A percentile compares a stretch with the other conserved stretches of the same genome.
Conservation (phyloP, 1,140 invertebrate genomes). For the Drosophila pallidifrons region DNA sequence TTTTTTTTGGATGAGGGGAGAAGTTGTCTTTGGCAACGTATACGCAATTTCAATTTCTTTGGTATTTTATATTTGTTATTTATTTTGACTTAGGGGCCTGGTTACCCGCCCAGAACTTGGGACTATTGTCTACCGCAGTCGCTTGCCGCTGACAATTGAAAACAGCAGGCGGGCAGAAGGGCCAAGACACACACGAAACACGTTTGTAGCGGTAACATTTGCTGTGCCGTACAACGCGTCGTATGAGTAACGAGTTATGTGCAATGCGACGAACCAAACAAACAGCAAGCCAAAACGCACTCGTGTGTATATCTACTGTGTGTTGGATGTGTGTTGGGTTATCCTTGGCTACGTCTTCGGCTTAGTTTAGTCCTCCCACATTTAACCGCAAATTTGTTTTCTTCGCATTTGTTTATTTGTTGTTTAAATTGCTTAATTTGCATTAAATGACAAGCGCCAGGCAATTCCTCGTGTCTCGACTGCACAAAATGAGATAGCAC, state of each 20-base stretch:
- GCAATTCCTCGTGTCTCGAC: conserved; percentile 26
- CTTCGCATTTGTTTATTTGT: conserved; percentile 56
- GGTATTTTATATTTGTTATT: conserved; percentile 66
- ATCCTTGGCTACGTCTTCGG: conserved; percentile 41
- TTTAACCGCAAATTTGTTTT: conserved; percentile 53
- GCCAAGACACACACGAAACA: conserved; percentile 35
- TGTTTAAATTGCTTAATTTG: conserved; percentile 81
- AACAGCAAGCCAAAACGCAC: conserved; percentile 19
- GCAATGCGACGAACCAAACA: conserved; percentile 58
- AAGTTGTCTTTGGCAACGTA: conserved; percentile 25
- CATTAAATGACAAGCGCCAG: conserved; percentile 66
- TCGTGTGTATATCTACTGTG: neutral
- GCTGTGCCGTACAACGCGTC: conserved; percentile 46
- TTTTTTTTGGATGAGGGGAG: neutral
- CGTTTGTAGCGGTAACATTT: conserved; percentile 54
- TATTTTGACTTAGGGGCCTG: conserved; percentile 57
- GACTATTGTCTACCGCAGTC: conserved; percentile 40
- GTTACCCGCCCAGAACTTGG: conserved; percentile 12
- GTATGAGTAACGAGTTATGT: conserved; percentile 79
- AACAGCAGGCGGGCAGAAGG: conserved; percentile 48
- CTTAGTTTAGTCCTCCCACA: conserved; percentile 39
- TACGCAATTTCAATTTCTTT: conserved; percentile 77
- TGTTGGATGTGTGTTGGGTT: conserved; percentile 19
- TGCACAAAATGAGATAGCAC: conserved; percentile 21
- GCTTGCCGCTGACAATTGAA: conserved; percentile 66